A percentile compares a stretch with the other conserved stretches of the same genome.
Conservation (phyloP, 2,797 vertebrate species). For the Sparus aurata region DNA sequence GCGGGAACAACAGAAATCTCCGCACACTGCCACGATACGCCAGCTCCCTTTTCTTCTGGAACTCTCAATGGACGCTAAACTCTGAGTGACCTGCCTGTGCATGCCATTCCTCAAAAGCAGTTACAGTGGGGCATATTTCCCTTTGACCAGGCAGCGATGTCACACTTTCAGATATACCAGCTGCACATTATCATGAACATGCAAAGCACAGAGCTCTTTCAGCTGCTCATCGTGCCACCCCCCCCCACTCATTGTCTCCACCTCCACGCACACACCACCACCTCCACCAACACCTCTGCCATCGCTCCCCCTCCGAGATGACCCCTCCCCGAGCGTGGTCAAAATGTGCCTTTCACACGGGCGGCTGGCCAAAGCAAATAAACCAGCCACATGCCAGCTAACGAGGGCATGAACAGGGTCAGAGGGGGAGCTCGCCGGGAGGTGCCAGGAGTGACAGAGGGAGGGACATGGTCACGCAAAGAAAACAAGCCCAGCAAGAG, state of each 20-base stretch:
- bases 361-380: conserved; percentile 84
- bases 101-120: conserved; percentile 78
- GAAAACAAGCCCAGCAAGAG: conserved; percentile 81
- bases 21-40: conserved; percentile 31
- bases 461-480: conserved; percentile 87
- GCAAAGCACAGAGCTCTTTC: conserved; percentile 41
- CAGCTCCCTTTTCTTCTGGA: conserved; percentile 46
- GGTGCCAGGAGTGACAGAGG: conserved; percentile 83
- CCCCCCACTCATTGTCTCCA: conserved; percentile 3
- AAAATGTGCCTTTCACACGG: conserved; percentile 80
- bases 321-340: conserved; percentile 63
- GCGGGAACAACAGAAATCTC: conserved; percentile 64
- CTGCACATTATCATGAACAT: conserved; percentile 51
- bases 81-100: conserved; percentile 75
- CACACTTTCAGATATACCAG: conserved; percentile 51
- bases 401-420: conserved; percentile 82
- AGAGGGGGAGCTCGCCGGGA: conserved; percentile 66
- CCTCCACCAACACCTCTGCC: conserved; percentile 55
- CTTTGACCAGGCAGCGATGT: conserved; percentile 66
- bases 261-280: conserved; percentile 22
- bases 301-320: conserved; percentile 53
- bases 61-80: conserved; percentile 66
- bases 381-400: conserved; percentile 82
- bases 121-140: conserved; percentile 59
- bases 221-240: conserved; percentile 34